Evolutionary conservation across 2,888 invertebrate genomes (phyloP).

Genomic region (Andrena fulva): DNA sequence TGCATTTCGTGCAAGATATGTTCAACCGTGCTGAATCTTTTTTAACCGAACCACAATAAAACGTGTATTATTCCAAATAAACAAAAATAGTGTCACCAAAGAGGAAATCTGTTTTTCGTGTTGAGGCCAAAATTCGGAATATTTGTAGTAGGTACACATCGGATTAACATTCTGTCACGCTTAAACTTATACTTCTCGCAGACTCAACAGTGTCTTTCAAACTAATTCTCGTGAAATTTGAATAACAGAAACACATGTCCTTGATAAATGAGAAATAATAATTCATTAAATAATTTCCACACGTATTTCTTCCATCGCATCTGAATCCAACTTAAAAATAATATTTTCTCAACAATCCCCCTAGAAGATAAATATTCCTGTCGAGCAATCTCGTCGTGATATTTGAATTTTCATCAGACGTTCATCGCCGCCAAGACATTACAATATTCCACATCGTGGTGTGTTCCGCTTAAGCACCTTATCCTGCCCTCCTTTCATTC

Average conservation of each 20-base stretch:
- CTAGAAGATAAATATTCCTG: neutral
- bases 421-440: neutral
- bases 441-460: neutral
- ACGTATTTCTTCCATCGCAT: too few species aligned
- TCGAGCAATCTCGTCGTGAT: neutral
- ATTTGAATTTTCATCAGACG: neutral
- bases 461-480: conserved; percentile 35
- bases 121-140: neutral
- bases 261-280: too few species aligned
- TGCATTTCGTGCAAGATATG: neutral
- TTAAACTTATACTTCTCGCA: too few species aligned
- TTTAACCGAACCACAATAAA: neutral
- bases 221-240: too few species aligned
- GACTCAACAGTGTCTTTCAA: too few species aligned
- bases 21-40: neutral
- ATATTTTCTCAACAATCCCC: too few species aligned
- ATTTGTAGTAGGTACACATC: neutral
- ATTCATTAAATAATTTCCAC: too few species aligned
- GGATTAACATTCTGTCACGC: too few species aligned
- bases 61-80: conserved; percentile 2
- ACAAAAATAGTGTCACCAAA: neutral
- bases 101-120: neutral
- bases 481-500: conserved; percentile 33
- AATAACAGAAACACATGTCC: too few species aligned
- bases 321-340: too few species aligned